These are phyloP conservation scores for Harpagus bidentatus DNA, from an alignment of 2,113 vertebrate genomes.

Conservation along the genomic window DNA sequence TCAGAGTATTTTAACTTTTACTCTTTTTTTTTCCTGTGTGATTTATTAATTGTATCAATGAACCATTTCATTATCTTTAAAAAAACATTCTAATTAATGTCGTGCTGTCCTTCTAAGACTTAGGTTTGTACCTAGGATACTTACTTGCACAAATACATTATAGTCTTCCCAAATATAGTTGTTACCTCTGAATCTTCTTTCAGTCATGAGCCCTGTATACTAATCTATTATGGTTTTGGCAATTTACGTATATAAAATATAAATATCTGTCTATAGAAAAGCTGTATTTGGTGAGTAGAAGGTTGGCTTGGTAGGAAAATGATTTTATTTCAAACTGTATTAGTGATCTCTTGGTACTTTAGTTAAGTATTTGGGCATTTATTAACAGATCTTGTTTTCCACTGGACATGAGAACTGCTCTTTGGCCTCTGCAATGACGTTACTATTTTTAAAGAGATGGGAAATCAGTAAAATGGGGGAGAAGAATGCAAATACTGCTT, in stretches of 20 bases:
- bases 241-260: neutral
- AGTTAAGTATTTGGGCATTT: neutral
- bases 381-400: neutral
- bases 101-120: neutral
- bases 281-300: neutral
- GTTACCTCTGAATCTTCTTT: neutral
- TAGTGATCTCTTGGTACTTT: neutral
- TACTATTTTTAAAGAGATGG: slow-evolving; percentile 8
- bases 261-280: neutral
- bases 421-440: neutral
- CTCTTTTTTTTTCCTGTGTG: neutral
- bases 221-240: neutral
- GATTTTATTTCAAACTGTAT: neutral
- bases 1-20: neutral
- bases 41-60: neutral
- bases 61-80: neutral
- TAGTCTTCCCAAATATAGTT: neutral
- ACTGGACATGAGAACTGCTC: neutral
- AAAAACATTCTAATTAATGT: neutral
- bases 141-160: neutral
- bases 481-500: slow-evolving; percentile 3
- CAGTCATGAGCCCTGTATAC: neutral
- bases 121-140: neutral
- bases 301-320: neutral
- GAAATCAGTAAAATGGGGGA: neutral